Conservation (phyloP, 2,113 vertebrate genomes). For the Empidonax traillii region DNA sequence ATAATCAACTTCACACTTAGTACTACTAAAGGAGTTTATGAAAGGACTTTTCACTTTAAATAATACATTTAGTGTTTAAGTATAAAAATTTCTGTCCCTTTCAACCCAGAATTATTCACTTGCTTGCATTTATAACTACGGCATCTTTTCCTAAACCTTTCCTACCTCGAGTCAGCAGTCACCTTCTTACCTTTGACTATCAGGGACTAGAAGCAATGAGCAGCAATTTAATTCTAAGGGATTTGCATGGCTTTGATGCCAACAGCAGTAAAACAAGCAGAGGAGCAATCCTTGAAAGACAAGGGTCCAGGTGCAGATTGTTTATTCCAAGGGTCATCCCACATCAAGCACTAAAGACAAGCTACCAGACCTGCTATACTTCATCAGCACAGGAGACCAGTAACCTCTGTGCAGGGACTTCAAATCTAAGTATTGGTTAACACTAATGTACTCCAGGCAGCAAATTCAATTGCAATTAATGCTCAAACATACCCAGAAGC, state of each 20-base stretch:
- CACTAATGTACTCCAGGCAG: background rate
- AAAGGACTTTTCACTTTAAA: background rate
- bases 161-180: background rate
- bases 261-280: background rate
- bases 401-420: background rate
- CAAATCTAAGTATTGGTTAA: background rate
- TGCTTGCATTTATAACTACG: background rate
- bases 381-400: background rate
- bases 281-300: background rate
- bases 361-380: background rate
- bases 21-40: background rate
- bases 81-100: background rate
- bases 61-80: background rate
- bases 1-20: background rate
- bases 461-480: background rate
- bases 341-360: background rate
- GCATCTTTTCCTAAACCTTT: background rate
- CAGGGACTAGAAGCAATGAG: background rate
- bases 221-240: background rate
- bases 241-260: background rate
- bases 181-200: background rate
- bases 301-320: background rate
- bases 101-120: background rate
- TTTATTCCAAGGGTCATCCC: background rate
- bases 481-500: background rate